Base-by-base conservation (phyloP, 1,140 invertebrate genomes). In the Drosophila persimilis region DNA sequence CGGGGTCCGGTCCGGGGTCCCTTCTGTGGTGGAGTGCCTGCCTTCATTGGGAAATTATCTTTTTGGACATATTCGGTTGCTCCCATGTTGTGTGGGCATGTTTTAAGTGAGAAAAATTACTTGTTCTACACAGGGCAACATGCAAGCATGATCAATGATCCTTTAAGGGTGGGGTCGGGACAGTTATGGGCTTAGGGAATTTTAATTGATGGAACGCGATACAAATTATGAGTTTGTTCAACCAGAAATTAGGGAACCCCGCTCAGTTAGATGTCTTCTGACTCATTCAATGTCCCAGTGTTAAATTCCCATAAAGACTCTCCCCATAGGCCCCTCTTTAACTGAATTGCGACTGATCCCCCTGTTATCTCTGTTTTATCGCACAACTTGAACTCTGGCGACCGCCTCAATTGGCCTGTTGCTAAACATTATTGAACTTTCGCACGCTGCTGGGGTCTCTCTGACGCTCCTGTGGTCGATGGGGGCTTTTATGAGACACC, bases 401-500 rank as follows among this genome's bases (percentile, higher is more conserved):
- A 76, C 45, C 59, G 59, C 52, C 41, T 65, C 81, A 77, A 84
- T 84, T 86, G 80, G 63, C 67, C 53, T 84, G 80, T 77, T 77
- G 80, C 73, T 62, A 85, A 86, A 81, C 81, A 77, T 64, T 85
- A 85, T 85, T 88, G 83, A 85, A 85, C 81, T 85, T 85, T 85
- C 83, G 83, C 81, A 85, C 81, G 83, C 77, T 66, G 77, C 56
- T 48, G 51, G 24, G 43, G 31, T 2, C 31, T 9, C 8, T 8
- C 8, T n/a, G n/a, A n/a, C n/a, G n/a, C n/a, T n/a, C n/a, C n/a
- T n/a, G n/a, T n/a, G n/a, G n/a, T n/a, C n/a, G n/a, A n/a, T n/a
- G n/a, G n/a, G n/a, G n/a, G n/a, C n/a, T n/a, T n/a, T n/a, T n/a
- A 64, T 84, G 63, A 76, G 80, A 84, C 70, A 78, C 80, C 74